Evolutionary conservation across 1,140 invertebrate genomes (phyloP).

Genomic region (Ostrea denselamellosa): DNA sequence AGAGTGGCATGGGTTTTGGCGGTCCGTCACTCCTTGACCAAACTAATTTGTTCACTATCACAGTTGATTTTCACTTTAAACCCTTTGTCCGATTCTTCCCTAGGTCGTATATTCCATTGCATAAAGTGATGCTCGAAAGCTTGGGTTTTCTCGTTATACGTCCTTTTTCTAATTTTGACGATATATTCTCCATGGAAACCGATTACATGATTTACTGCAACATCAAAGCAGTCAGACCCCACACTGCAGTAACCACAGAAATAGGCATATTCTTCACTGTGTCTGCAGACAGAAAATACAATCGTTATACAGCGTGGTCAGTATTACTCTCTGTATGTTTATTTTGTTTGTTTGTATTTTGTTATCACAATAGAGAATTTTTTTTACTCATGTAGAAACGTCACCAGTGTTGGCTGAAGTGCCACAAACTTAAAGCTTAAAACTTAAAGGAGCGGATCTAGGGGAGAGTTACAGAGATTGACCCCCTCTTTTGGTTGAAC

Average conservation of each 20-base stretch:
- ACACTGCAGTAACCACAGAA: conserved; percentile 18
- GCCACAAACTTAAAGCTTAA: no score
- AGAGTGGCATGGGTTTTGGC: neutral
- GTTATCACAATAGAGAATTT: no score
- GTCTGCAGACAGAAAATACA: neutral
- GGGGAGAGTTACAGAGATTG: no score
- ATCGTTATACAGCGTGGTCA: no score
- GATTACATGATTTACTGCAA: neutral
- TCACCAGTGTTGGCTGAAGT: no score
- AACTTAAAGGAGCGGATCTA: no score
- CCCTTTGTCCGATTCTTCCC: neutral
- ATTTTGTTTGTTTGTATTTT: no score
- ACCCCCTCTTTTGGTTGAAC: no score
- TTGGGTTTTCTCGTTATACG: conserved; percentile 8
- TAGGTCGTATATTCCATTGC: neutral
- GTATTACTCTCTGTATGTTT: no score
- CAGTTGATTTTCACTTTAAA: neutral
- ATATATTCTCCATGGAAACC: neutral
- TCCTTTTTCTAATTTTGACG: conserved; percentile 22
- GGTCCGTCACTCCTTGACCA: neutral
- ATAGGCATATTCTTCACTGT: neutral
- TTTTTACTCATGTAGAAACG: no score
- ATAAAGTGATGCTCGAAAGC: neutral
- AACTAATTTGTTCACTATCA: conserved; percentile 6
- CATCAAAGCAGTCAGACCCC: neutral